A percentile compares a stretch with the other conserved stretches of the same genome.
Evolutionary conservation across 53 echinoderm and acorn worm genomes (phyloP).

Genomic region (Paelopatides confundens): DNA sequence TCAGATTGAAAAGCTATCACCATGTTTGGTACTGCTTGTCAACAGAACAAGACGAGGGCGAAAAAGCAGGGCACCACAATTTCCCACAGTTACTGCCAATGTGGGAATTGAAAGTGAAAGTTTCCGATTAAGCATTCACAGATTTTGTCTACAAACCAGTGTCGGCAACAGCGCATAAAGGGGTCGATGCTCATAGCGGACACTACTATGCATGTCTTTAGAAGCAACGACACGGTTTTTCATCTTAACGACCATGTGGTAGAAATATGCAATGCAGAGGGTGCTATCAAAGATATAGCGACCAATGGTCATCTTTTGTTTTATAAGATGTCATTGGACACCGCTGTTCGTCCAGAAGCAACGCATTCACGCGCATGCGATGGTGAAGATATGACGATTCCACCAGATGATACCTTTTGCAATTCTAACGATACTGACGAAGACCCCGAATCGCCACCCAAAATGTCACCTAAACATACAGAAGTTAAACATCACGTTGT

Average conservation of each 20-base stretch:
- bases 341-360: too few species aligned
- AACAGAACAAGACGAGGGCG: neutral
- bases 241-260: neutral
- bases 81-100: neutral
- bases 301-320: neutral
- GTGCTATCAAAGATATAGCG: neutral
- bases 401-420: too few species aligned
- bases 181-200: neutral
- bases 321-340: neutral
- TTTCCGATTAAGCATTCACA: neutral
- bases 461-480: too few species aligned
- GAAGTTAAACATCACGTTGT: too few species aligned
- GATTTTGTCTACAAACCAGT: neutral
- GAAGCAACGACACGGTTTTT: neutral
- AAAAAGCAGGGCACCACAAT: neutral
- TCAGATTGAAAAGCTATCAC: neutral
- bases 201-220: neutral
- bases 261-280: neutral
- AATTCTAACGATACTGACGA: too few species aligned
- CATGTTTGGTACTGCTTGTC: neutral
- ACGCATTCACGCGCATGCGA: too few species aligned
- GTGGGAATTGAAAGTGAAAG: neutral
- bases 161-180: neutral
- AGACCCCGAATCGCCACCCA: neutral
- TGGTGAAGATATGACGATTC: too few species aligned